Percentiles rank a stretch among this genome's conserved stretches.
Evolutionary conservation across 1,140 invertebrate genomes (phyloP).

Genomic region (Octopus bimaculoides): DNA sequence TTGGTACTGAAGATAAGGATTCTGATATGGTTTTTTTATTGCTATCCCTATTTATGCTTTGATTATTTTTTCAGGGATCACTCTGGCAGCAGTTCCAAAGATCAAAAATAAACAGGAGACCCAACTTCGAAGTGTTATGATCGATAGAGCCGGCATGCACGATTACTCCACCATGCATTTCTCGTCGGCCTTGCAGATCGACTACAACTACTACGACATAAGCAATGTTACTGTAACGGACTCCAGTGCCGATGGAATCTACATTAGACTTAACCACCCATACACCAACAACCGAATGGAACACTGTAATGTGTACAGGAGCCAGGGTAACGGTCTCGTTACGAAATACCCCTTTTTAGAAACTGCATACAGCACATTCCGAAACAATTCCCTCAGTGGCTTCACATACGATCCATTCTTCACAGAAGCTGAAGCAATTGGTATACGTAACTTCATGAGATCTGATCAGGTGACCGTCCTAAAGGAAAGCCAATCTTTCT

Average conservation of each 20-base stretch:
- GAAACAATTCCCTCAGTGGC: conserved; percentile 78
- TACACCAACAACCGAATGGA: conserved; percentile 49
- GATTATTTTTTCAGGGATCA: conserved; percentile 38
- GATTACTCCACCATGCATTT: conserved; percentile 90
- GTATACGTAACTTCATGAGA: conserved; percentile 47
- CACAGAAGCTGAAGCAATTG: conserved; percentile 61
- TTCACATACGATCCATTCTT: conserved; percentile 90
- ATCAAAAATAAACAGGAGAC: conserved; percentile 28
- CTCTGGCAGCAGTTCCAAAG: conserved; percentile 41
- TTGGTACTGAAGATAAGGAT: too few relatives aligned
- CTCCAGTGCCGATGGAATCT: conserved; percentile 71
- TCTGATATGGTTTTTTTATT: too few relatives aligned
- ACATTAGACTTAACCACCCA: conserved; percentile 85
- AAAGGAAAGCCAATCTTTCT: neutral
- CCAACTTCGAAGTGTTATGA: conserved; percentile 36
- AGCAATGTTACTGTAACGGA: conserved; percentile 25
- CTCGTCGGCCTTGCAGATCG: conserved; percentile 89
- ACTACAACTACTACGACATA: conserved; percentile 85
- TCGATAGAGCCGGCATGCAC: conserved; percentile 74
- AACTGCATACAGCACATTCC: conserved; percentile 39
- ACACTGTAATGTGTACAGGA: conserved; percentile 39
- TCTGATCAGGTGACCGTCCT: neutral
- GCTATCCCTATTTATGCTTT: too few relatives aligned
- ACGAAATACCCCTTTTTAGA: conserved; percentile 40
- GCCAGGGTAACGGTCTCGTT: conserved; percentile 48